Percentiles rank a stretch among this genome's conserved stretches.
phyloP scores from a whole-genome alignment of 2,888 invertebrate genomes.

The Tachina grossa region DNA sequence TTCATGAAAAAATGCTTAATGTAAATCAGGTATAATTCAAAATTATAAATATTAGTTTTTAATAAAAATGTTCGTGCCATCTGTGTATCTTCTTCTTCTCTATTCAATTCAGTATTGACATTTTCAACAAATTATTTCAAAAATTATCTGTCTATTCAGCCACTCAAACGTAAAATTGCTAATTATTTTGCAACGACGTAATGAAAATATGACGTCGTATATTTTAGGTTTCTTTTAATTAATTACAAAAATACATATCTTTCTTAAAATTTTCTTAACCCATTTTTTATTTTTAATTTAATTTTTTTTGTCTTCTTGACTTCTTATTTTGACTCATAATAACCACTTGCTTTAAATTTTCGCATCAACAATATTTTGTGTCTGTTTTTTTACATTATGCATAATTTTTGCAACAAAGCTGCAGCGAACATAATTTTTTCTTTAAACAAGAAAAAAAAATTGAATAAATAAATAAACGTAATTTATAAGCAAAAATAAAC shows the following conservation, averaged over 20 bases:
- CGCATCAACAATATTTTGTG: conserved; percentile 17
- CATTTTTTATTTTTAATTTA: background rate
- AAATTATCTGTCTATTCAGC: background rate
- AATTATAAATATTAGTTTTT: too few relatives aligned
- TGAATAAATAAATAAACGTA: background rate
- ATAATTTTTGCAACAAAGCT: conserved; percentile 51
- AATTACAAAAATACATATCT: conserved; percentile 39
- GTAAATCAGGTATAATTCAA: too few relatives aligned
- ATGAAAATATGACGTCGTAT: conserved; percentile 36
- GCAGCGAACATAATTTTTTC: conserved; percentile 33
- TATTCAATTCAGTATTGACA: background rate
- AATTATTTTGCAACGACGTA: conserved; percentile 16
- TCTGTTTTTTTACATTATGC: conserved; percentile 21
- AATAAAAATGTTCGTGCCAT: background rate
- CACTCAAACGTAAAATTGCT: conserved; percentile 33
- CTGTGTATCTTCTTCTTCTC: too few relatives aligned
- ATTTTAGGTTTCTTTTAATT: conserved; percentile 32
- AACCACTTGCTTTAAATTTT: conserved; percentile 67
- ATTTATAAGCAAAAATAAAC: conserved; percentile 12
- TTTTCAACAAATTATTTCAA: conserved; percentile 5
- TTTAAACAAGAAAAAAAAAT: background rate
- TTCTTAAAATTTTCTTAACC: conserved; percentile 27
- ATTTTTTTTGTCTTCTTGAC: conserved; percentile 16
- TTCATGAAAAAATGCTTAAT: too few relatives aligned
- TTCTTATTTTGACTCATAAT: conserved; percentile 66